Base-by-base conservation (phyloP, 2,797 vertebrate genomes). In the Notolepis coatsorum region DNA sequence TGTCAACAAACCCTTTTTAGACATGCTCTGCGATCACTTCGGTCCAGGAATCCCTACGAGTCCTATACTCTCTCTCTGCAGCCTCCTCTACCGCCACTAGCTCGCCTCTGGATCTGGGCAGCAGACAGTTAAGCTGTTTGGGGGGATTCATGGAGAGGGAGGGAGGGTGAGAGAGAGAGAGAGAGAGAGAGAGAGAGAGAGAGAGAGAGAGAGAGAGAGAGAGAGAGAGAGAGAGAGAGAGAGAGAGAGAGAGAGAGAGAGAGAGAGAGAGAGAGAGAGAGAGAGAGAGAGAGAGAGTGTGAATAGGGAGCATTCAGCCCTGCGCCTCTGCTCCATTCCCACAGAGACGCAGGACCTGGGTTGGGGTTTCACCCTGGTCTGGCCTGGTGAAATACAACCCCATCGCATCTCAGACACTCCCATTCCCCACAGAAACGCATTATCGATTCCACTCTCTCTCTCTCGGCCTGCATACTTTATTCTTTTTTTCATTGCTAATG, bases 281-380 rank as follows among this genome's bases (percentile, higher is more conserved):
- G 48, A 71, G 0, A 24, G 12, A 54, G 51, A 33, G 48, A 53
- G 59, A 54, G 56, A 35, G 67, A 55, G 50, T 70, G 69, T 79
- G 79, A 84, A 82, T 79, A 68, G 68, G 51, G 60, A 73, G 75
- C 66, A 84, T 82, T 84, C 78, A 85, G 58, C 18, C 7, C 55
- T 61, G 47, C n/a, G n/a, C 61, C 24, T 63, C 58, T 62, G 57
- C 55, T 45, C 76, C 75, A 61, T 61, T 73, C 73, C 82, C 81
- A 61, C 75, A 67, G 82, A 81, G 80, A 78, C 68, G 1, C 7
- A 2, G 56, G n/a, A 39, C 57, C 71, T 7, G 59, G 74, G 73
- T 71, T 80, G 77, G 76, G 77, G 79, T 86, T 88, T 86, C 87
- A 84, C 30, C 73, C 60, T 1, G 31, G 67, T 76, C 75, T 80